Percentiles rank a stretch among this genome's conserved stretches.
phyloP scores from a whole-genome alignment of 2,888 invertebrate genomes.

The Germaria angustata region DNA sequence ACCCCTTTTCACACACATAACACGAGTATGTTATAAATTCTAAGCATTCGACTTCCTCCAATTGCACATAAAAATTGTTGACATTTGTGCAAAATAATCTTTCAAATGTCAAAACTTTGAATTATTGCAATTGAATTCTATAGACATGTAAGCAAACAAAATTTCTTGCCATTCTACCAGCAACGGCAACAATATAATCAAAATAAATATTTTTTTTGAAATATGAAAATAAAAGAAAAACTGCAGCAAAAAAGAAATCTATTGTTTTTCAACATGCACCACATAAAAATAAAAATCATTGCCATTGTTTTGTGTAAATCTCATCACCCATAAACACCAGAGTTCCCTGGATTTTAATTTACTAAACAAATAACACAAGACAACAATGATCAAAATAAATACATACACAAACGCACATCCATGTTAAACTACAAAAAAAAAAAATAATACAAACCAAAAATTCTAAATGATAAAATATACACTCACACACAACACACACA shows the following conservation, averaged over 20 bases:
- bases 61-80: conserved; percentile 59
- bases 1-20: background rate
- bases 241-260: conserved; percentile 29
- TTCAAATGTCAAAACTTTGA: conserved; percentile 66
- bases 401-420: background rate
- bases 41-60: conserved; percentile 22
- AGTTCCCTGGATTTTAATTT: conserved; percentile 65
- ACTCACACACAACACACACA: background rate
- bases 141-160: conserved; percentile 44
- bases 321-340: conserved; percentile 65
- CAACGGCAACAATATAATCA: conserved; percentile 34
- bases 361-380: conserved; percentile 66
- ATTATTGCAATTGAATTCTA: conserved; percentile 61
- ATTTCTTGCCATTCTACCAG: conserved; percentile 24
- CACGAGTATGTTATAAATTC: background rate
- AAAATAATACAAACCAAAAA: conserved; percentile 29
- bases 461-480: conserved; percentile 41
- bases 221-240: background rate
- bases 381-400: conserved; percentile 55
- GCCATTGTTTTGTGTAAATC: conserved; percentile 63
- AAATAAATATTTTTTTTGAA: conserved; percentile 50
- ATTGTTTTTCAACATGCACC: conserved; percentile 44
- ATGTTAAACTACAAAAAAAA: background rate
- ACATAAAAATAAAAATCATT: conserved; percentile 51
- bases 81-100: conserved; percentile 67